These are phyloP conservation scores for Vollenhovia emeryi DNA, from an alignment of 1,140 invertebrate species.

Conservation along the genomic window DNA sequence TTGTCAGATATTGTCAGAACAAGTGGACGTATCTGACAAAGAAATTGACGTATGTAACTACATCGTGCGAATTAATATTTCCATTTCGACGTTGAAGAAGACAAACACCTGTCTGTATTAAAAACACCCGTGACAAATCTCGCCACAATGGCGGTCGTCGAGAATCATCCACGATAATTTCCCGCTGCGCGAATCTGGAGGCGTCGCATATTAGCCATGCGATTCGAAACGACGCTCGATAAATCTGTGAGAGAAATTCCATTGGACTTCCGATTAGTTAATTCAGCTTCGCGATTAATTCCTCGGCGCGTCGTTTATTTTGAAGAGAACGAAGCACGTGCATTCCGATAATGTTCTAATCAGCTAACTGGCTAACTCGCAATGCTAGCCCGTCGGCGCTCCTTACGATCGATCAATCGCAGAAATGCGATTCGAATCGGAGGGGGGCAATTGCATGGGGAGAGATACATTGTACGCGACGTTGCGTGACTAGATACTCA, in stretches of 20 bases:
- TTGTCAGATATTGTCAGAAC: neutral
- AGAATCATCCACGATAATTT: neutral
- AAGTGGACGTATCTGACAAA: neutral
- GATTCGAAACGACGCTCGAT: neutral
- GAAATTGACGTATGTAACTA: neutral
- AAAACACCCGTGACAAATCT: neutral
- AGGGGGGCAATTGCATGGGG: neutral
- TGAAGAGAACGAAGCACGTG: neutral
- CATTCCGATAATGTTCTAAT: neutral
- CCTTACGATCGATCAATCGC: slow-evolving; percentile 4
- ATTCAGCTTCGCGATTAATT: neutral
- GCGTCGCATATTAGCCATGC: neutral
- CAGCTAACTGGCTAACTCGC: neutral
- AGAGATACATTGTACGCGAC: neutral
- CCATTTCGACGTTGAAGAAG: neutral
- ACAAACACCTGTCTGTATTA: neutral
- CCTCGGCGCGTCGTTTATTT: neutral
- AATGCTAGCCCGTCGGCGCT: neutral
- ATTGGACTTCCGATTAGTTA: no score
- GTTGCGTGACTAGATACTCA: slow-evolving; percentile 47
- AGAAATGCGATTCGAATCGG: neutral
- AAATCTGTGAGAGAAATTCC: neutral
- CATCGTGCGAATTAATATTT: neutral
- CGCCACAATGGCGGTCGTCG: neutral
- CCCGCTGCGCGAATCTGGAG: neutral